Conservation (phyloP, 2,888 invertebrate species). For the Agrilus mali region DNA sequence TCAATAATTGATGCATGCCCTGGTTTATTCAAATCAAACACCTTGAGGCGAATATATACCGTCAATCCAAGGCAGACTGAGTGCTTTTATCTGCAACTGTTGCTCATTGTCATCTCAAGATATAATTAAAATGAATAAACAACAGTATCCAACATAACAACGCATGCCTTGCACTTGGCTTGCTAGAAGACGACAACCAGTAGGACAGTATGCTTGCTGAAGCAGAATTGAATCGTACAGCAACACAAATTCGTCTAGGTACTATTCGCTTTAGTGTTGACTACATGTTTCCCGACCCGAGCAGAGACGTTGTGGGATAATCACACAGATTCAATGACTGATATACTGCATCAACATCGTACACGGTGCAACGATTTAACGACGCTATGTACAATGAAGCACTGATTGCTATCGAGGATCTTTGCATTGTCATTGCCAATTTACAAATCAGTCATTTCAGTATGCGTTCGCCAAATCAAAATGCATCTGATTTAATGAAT, state of each 20-base stretch:
- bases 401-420: slow-evolving; percentile 20
- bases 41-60: slow-evolving; percentile 16
- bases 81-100: slow-evolving; percentile 15
- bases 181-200: no score
- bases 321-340: slow-evolving; percentile 16
- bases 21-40: no score
- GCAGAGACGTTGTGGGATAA: slow-evolving; percentile 16
- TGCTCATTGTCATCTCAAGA: slow-evolving; percentile 1
- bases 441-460: slow-evolving; percentile 12
- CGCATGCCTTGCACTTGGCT: no score
- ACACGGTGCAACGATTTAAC: slow-evolving; percentile 13
- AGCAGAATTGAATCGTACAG: slow-evolving; percentile 12
- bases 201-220: slow-evolving; percentile 1
- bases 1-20: no score
- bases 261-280: slow-evolving; percentile 22
- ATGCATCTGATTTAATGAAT: slow-evolving; percentile 9
- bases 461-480: slow-evolving; percentile 16
- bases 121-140: no score
- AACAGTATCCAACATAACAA: no score
- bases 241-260: slow-evolving; percentile 18
- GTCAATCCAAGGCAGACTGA: slow-evolving; percentile 7
- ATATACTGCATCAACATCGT: slow-evolving; percentile 19
- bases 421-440: slow-evolving; percentile 13
- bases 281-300: slow-evolving; percentile 18
- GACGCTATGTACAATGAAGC: slow-evolving; percentile 18